A percentile compares a stretch with the other conserved stretches of the same genome.
These are phyloP conservation scores for Nannoperca australis DNA, from an alignment of 2,797 vertebrate species.

Conservation along the genomic window DNA sequence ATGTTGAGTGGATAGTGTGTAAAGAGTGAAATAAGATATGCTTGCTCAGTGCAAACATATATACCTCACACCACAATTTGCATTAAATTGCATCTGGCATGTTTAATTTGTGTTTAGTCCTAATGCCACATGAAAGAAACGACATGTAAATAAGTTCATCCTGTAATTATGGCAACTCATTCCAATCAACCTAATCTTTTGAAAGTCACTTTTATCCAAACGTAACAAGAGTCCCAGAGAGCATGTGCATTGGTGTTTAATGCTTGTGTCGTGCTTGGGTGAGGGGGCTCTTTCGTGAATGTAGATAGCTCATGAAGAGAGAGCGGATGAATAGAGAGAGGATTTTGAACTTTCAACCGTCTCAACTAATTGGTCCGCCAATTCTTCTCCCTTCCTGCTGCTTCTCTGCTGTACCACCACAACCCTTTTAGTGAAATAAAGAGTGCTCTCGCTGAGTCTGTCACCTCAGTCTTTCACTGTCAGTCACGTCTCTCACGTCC, in stretches of 20 bases:
- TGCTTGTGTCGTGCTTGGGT: not conserved
- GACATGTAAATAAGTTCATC: conserved; percentile 35
- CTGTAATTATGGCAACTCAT: conserved; percentile 21
- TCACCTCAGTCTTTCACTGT: conserved; percentile 63
- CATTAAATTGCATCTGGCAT: conserved; percentile 52
- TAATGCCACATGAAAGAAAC: conserved; percentile 42
- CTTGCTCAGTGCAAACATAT: conserved; percentile 27
- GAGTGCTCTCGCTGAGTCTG: conserved; percentile 34
- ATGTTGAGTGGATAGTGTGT: conserved; percentile 34
- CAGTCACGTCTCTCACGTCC: conserved; percentile 50
- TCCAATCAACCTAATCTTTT: conserved; percentile 14
- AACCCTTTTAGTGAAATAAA: conserved; percentile 55
- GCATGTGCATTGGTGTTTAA: not conserved
- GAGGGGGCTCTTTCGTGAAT: conserved; percentile 14
- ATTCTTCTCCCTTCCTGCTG: conserved; percentile 50
- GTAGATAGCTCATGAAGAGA: conserved; percentile 12
- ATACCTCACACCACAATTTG: conserved; percentile 44
- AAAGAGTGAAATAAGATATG: conserved; percentile 49
- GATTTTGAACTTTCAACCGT: conserved; percentile 52
- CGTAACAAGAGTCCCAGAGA: not conserved
- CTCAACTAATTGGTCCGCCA: conserved; percentile 61
- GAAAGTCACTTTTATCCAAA: not conserved
- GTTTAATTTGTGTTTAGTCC: conserved; percentile 48
- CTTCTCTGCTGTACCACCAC: conserved; percentile 34
- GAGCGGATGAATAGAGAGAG: conserved; percentile 35